Base-by-base conservation (phyloP, 1,140 invertebrate species). In the Oreohelix idahoensis region DNA sequence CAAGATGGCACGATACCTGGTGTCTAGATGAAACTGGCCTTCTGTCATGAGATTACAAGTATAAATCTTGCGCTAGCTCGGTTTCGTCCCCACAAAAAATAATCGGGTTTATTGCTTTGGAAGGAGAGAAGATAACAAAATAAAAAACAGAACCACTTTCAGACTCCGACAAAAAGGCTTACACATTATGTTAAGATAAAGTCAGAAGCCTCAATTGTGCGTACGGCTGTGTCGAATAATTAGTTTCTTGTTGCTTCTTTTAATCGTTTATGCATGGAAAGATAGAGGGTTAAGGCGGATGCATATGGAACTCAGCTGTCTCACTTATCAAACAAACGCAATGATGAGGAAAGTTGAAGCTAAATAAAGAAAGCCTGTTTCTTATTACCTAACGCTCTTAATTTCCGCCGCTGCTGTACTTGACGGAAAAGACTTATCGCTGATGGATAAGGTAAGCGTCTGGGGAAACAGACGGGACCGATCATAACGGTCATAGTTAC, bases 381-480 rank as follows among this genome's bases (percentile, higher is more conserved):
- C n/a, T 32, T 10, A 66, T 29, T 66, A 23, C 29, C 4, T 58
- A 32, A 66, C 63, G 8, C n/a, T 32, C 32, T 29, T 32, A 17
- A 2, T 66, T 66, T 29, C 63, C 5, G 63, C 20, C 8, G 8
- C 29, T 32, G 63, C 63, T 66, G 63, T 32, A 17, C 29, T 66
- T 32, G 5, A 5, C 11, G 63, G n/a, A 2, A 66, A 32, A 66
- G 20, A 23, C 29, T 66, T 29, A 29, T 32, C n/a, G 5, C 17
- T 32, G 63, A 66, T 66, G 63, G 63, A 66, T 66, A 66, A 29
- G 63, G 63, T 66, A 29, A 66, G 29, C 63, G 63, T 29, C 17
- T 66, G n/a, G 5, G 17, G 63, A 32, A 32, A 17, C n/a, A 66
- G 15, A 58, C 51, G 51, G 11, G 63, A 29, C 51, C 51, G 2